These are phyloP conservation scores for Pardalotus punctatus DNA, from an alignment of 2,113 vertebrate genomes.

Conservation along the genomic window DNA sequence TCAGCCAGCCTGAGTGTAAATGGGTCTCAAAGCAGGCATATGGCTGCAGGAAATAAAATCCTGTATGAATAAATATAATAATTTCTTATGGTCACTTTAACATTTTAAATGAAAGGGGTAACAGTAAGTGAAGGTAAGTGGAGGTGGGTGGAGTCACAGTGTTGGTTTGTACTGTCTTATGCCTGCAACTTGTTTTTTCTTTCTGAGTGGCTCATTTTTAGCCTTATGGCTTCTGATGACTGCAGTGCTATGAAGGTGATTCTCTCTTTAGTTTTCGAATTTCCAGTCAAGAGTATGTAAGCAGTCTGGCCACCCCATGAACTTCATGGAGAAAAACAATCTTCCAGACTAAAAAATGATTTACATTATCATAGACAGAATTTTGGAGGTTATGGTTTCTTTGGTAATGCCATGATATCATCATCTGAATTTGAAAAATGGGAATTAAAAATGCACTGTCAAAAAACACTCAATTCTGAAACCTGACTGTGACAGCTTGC, in stretches of 20 bases:
- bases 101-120: conserved; percentile 54
- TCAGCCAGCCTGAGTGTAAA: background rate
- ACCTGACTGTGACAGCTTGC: background rate
- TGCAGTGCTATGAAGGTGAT: background rate
- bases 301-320: background rate
- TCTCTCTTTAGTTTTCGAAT: background rate
- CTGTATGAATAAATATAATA: conserved; percentile 18
- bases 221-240: background rate
- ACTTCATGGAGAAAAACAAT: background rate
- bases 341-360: background rate
- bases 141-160: background rate
- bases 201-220: background rate
- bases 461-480: background rate
- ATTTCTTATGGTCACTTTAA: conserved; percentile 48
- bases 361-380: background rate
- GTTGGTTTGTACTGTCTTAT: background rate
- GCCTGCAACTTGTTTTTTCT: background rate
- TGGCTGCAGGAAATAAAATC: conserved; percentile 30
- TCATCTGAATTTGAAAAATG: background rate
- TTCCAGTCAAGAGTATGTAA: background rate
- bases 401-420: background rate
- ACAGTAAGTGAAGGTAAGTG: conserved; percentile 75
- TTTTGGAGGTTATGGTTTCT: background rate
- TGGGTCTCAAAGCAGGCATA: background rate
- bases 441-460: background rate